Percentiles rank a stretch among this genome's conserved stretches.
These are phyloP conservation scores for Ischnura elegans DNA, from an alignment of 2,888 invertebrate genomes.

Conservation along the genomic window DNA sequence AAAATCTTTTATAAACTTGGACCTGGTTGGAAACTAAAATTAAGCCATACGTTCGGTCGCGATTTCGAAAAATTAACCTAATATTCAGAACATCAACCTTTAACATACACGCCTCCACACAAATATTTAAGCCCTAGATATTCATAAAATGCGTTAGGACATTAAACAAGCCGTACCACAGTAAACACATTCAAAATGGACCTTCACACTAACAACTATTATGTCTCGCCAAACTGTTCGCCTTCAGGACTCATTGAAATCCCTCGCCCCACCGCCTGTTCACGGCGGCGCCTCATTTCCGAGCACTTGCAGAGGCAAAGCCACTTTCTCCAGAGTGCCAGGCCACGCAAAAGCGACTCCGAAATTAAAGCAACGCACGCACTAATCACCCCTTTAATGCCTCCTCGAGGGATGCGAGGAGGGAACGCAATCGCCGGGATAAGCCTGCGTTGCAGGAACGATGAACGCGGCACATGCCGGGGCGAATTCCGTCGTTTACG, in stretches of 20 bases:
- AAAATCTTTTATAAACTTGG: too few relatives aligned
- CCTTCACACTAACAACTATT: background rate
- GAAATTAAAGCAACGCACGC: background rate
- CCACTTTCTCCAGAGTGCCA: background rate
- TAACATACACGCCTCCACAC: too few relatives aligned
- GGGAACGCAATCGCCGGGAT: background rate
- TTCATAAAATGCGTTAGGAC: too few relatives aligned
- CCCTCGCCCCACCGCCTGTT: background rate
- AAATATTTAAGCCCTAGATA: too few relatives aligned
- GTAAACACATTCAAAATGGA: background rate
- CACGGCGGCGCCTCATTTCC: background rate
- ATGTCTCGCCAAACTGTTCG: background rate
- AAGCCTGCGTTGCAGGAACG: background rate
- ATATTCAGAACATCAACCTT: too few relatives aligned
- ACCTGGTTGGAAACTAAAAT: too few relatives aligned
- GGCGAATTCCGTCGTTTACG: background rate
- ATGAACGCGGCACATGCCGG: background rate
- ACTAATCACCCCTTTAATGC: background rate
- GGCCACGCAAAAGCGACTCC: background rate
- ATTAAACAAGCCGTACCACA: background rate
- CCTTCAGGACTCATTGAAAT: background rate
- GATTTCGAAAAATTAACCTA: too few relatives aligned
- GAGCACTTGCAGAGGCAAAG: background rate
- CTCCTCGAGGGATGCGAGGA: background rate
- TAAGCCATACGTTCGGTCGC: too few relatives aligned